Percentiles rank a stretch among this genome's conserved stretches.
Evolutionary conservation across 1,140 invertebrate genomes (phyloP).

Genomic region (Hylaeus volcanicus): DNA sequence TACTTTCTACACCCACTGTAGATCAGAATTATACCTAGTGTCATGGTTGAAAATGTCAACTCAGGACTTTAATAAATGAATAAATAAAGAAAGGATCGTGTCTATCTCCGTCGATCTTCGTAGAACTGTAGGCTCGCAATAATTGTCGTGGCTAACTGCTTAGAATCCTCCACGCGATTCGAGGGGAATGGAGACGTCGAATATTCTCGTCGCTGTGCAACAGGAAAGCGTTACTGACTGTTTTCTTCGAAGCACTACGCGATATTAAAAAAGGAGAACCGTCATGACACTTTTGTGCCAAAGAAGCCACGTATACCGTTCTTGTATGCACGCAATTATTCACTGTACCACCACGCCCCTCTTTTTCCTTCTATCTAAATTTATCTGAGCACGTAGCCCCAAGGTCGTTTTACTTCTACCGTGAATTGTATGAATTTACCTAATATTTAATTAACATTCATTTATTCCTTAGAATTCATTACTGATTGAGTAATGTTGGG

Average conservation of each 20-base stretch:
- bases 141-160: neutral
- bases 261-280: conserved; percentile 38
- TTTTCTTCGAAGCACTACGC: conserved; percentile 29
- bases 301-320: conserved; percentile 34
- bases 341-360: conserved; percentile 21
- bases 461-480: neutral
- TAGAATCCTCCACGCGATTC: neutral
- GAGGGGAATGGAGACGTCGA: neutral
- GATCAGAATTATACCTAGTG: too few relatives aligned
- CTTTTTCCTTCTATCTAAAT: conserved; percentile 44
- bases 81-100: too few relatives aligned
- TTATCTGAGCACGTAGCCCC: conserved; percentile 31
- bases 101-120: too few relatives aligned
- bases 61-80: too few relatives aligned
- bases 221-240: conserved; percentile 2
- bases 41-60: too few relatives aligned
- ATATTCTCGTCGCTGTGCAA: conserved; percentile 11
- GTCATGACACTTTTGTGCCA: conserved; percentile 34
- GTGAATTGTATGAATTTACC: neutral
- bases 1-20: too few relatives aligned
- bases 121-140: too few relatives aligned
- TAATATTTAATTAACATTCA: conserved; percentile 13
- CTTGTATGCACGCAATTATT: conserved; percentile 34
- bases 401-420: conserved; percentile 33
- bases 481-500: neutral